These are phyloP conservation scores for Raphicerus campestris DNA, from an alignment of 2,113 vertebrate species.

Conservation along the genomic window DNA sequence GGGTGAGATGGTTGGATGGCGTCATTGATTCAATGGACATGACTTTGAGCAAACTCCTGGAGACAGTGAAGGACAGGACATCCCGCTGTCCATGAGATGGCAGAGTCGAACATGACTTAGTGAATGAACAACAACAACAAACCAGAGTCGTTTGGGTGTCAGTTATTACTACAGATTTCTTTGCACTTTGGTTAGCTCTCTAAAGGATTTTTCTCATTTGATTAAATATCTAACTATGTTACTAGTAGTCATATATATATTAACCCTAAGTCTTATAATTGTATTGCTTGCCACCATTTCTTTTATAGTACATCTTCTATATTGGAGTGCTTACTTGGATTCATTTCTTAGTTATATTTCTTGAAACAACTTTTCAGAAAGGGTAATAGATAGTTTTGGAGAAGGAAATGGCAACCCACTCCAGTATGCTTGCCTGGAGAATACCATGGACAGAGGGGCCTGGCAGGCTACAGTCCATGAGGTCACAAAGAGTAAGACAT, in stretches of 20 bases:
- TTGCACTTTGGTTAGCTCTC: constrained; percentile 9
- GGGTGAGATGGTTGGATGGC: background rate
- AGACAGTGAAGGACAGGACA: background rate
- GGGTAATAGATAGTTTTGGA: background rate
- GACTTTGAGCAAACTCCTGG: background rate
- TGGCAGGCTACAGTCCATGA: background rate
- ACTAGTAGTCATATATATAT: background rate
- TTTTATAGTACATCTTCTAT: background rate
- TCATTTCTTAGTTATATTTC: constrained; percentile 4
- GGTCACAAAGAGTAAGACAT: background rate
- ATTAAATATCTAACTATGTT: constrained; percentile 15
- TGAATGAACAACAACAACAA: background rate
- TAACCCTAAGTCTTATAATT: background rate
- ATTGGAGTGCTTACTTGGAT: background rate
- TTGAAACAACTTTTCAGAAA: background rate
- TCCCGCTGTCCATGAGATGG: background rate
- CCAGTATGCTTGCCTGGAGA: background rate
- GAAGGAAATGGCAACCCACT: background rate
- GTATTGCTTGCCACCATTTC: background rate
- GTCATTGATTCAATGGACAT: background rate
- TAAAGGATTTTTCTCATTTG: background rate
- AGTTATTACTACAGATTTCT: background rate
- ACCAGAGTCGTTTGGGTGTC: background rate
- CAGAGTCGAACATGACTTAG: background rate
- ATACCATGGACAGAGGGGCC: background rate